Evolutionary conservation across 53 echinoderm and acorn worm species (phyloP), one percentile per base, ranked within the genome.

Genomic region (Holothuria scabra): DNA sequence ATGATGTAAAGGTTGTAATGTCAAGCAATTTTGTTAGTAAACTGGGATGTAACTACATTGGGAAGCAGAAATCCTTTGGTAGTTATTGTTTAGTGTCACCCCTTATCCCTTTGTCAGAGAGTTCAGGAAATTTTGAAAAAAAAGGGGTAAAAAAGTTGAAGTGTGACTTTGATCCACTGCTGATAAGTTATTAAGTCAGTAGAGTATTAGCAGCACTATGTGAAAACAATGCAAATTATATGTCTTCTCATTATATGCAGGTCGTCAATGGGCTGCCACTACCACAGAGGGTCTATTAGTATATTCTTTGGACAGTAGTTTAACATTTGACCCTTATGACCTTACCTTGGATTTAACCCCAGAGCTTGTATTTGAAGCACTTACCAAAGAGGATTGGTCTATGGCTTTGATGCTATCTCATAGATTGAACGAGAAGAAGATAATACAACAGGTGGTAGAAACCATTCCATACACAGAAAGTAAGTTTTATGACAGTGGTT

Each of bases 321-420:
- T 99, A 85, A 99, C 92, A 91, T 99, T 99, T 91, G 99, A 99
- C 90, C 99, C 99, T 38, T 99, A 82, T 88, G 95, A 99, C 76
- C 84, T 99, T 84, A 95, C 94, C 69, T 83, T 95, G 44, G 88
- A 95, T 89, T 86, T 99, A 55, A 99, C 95, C 44, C 94, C 99
- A 37, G 63, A 85, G 74, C 49, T 92, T 22, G 91, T 99, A 13
- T 60, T 82, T 10, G 88, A 87, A 26, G 81, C 93, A 0, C 69
- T 99, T 11, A 55, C 44, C 28, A 60, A 88, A 32, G 67, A 90
- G 66, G 92, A 99, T 38, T 99, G 94, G 92, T 89, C 92, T 12
- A 87, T 68, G 32, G 91, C 99, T n/a, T 90, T 99, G 25, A 99
- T 99, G 89, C 65, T 94, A 59, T 83, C 92, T 59, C 94, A 94